Conservation (phyloP, 2,888 invertebrate genomes). For the Imbricaverruca yamaguchii region DNA sequence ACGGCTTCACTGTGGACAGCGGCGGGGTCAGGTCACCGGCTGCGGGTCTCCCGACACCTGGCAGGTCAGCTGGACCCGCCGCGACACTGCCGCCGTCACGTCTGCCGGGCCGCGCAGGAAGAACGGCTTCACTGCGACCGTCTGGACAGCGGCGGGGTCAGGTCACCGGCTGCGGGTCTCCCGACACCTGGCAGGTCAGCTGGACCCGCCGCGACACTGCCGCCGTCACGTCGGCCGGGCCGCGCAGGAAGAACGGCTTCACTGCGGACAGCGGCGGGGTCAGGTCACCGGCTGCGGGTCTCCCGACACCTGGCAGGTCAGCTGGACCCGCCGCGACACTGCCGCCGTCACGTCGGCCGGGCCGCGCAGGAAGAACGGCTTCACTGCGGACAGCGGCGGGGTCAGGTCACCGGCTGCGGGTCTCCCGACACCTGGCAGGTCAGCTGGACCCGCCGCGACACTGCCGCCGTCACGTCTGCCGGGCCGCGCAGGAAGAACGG, state of each 20-base stretch:
- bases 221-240: conserved; percentile 40
- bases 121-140: conserved; percentile 43
- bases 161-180: conserved; percentile 55
- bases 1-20: too few relatives aligned
- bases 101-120: conserved; percentile 41
- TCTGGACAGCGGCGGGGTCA: background rate
- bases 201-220: conserved; percentile 31
- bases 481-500: too few relatives aligned
- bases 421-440: too few relatives aligned
- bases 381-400: too few relatives aligned
- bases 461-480: too few relatives aligned
- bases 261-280: conserved; percentile 36
- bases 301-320: too few relatives aligned
- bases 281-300: background rate
- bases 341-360: too few relatives aligned
- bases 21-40: background rate
- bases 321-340: too few relatives aligned
- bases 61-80: background rate
- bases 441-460: too few relatives aligned
- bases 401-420: background rate
- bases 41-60: conserved; percentile 59
- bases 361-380: too few relatives aligned
- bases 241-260: conserved; percentile 40
- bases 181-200: conserved; percentile 44
- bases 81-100: conserved; percentile 37